Base-by-base conservation (phyloP, 1,140 invertebrate species). In the Diprion similis region DNA sequence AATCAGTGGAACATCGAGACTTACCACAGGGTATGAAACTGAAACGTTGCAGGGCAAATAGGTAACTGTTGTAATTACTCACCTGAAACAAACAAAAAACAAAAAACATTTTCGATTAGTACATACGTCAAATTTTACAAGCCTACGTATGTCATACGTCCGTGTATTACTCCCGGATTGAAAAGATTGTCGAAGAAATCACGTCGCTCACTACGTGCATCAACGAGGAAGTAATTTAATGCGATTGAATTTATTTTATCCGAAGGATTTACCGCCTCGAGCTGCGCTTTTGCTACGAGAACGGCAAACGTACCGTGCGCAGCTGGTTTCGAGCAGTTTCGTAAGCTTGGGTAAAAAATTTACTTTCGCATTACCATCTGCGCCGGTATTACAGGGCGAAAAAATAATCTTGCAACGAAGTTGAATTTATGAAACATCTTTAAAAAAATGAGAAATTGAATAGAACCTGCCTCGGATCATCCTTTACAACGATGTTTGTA, bases 271-370 rank as follows among this genome's bases (percentile, higher is more conserved):
- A 37, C 6, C 24, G 24, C 24, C 24, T 37, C 24, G 24, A 37
- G 24, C 24, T 37, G 6, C 24, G 24, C 24, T 17, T 8, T 17
- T 59, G 51, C 51, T 59, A 59, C 51, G 11, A 37, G 24, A 59
- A 59, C 51, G 51, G 24, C 6, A 6, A 71, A 4, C 17, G 19
- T 59, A 24, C 18, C 47, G 59, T 48, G 18, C 46, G 46, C 18
- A 71, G 51, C 0, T 59, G 64, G 51, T 19, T n/a, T 51, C 70
- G 70, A 71, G 18, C 13, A 70, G 11, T 71, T 59, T 19, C 51
- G 45, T 71, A 71, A 18, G 51, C 46, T 59, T 59, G n/a, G 24
- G 18, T 17, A 10, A 70, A 37, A 37, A 37, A 37, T 37, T 37
- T 37, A 37, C 70, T 19, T 59, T 10, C 15, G 10, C 10, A 67